Percentiles rank a stretch among this genome's conserved stretches.
phyloP scores from a whole-genome alignment of 2,888 invertebrate species.

The Capitulum mitella region DNA sequence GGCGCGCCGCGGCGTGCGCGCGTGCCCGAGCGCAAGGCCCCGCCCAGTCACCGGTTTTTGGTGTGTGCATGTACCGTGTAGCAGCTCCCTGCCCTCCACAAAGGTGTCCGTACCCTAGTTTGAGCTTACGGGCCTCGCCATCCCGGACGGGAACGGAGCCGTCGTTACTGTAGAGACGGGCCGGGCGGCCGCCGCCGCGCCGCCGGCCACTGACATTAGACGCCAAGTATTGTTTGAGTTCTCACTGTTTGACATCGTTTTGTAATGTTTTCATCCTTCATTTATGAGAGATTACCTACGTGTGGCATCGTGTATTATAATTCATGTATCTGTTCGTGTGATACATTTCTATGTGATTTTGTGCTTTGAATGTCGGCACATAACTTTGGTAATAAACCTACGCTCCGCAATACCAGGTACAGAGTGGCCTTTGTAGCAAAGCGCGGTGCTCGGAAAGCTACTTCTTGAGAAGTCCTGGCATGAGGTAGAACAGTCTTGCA shows the following conservation, averaged over 20 bases:
- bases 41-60: slow-evolving; percentile 3
- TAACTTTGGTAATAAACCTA: slow-evolving; percentile 24
- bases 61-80: slow-evolving; percentile 14
- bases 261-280: slow-evolving; percentile 23
- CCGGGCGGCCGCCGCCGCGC: neutral
- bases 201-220: neutral
- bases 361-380: slow-evolving; percentile 25
- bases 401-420: slow-evolving; percentile 16
- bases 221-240: neutral
- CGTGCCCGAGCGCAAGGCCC: neutral
- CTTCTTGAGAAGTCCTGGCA: no score
- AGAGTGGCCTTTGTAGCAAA: no score
- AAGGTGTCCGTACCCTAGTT: neutral
- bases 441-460: no score
- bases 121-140: slow-evolving; percentile 9
- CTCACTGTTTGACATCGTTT: slow-evolving; percentile 20
- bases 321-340: slow-evolving; percentile 23
- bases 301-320: slow-evolving; percentile 23
- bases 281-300: slow-evolving; percentile 14
- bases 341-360: slow-evolving; percentile 24
- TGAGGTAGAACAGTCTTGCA: no score
- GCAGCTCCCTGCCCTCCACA: neutral
- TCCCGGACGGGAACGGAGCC: neutral
- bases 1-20: neutral
- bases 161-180: neutral